Evolutionary conservation across 1,140 invertebrate genomes (phyloP), one percentile per base, ranked within the genome.

Genomic region (Alviniconcha marisindica): DNA sequence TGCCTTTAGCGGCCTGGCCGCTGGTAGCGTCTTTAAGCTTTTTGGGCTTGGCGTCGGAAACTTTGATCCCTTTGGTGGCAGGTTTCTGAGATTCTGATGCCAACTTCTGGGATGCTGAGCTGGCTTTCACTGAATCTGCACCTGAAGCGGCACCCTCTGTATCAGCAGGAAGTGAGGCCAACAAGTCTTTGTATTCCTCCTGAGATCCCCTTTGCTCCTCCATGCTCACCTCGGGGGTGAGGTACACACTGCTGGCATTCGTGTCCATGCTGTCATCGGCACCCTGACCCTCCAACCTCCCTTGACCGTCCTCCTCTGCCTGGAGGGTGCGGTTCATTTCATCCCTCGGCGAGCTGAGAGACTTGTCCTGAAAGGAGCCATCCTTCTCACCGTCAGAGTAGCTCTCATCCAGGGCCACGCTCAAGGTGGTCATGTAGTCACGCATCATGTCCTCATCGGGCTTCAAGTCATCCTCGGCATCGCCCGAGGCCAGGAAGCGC

Each of bases 401-500:
- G 54, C 84, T 86, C 44, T 91, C 90, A 24, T 84, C 89, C 1
- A 91, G 84, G 42, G 56, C 88, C 40, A 88, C 83, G 83, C 90
- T 91, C 38, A 91, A 69, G 21, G 89, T 90, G 40, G 87, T 78
- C 18, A 84, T 83, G 84, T 91, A 91, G 69, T 91, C 90, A 42
- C 48, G 60, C 73, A 91, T 84, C 85, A 91, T 89, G 44, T 89
- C 88, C 24, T 85, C 85, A 78, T 91, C 91, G n/a, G 89, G 90
- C 33, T 85, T 88, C 31, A 89, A 83, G 66, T 88, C 87, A n/a
- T 89, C 89, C 36, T 87, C 84, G 31, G 83, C 88, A 24, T 73
- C 77, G 10, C 81, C 81, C 33, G 76, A 48, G 31, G 74, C 81
- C 28, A 88, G 74, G 77, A 87, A 81, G 15, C 86, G 80, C 80